Base-by-base conservation (phyloP, 2,888 invertebrate genomes). In the Alsophila aescularia region DNA sequence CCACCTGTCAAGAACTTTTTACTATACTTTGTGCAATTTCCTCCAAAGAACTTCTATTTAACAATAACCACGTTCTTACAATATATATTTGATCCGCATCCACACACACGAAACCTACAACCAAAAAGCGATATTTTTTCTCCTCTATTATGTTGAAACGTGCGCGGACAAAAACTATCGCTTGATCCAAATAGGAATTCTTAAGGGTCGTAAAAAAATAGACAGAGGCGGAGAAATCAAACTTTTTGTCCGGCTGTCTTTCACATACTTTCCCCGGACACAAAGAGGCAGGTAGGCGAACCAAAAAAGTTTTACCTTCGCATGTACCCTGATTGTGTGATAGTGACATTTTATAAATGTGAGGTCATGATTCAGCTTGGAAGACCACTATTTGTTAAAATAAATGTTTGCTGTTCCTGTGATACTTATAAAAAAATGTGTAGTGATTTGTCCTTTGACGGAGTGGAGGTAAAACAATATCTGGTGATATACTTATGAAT, bases 191-290 rank as follows among this genome's bases (percentile, higher is more conserved):
- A 85, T 86, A 77, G 77, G 79, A 84, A 85, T 88, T 85, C 76
- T 75, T 75, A 73, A 77, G 82, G 81, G 76, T 75, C 73, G 73
- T 62, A 70, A 75, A 78, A 80, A 77, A 78, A 75, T 72, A 77
- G 18, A 72, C 70, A 73, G 76, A 78, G 74, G 77, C 69, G 71
- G 74, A 77, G 84, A 85, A 87, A 87, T 86, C 83, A 75, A 58
- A 67, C 81, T 86, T 86, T 85, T 86, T 83, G 75, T 77, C 52
- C 58, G 66, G 72, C 71, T 70, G 66, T 83, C 87, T 89, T 87
- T 88, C 87, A 82, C 85, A 80, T 84, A 87, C 90, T 90, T 90
- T 90, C 90, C 82, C 87, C 75, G 62, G 73, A 69, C 73, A 86
- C 82, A 87, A 87, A 81, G 69, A 80, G 64, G 77, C 89, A 89